phyloP scores from a whole-genome alignment of 2,888 invertebrate genomes.

The Pelosia muscerda region DNA sequence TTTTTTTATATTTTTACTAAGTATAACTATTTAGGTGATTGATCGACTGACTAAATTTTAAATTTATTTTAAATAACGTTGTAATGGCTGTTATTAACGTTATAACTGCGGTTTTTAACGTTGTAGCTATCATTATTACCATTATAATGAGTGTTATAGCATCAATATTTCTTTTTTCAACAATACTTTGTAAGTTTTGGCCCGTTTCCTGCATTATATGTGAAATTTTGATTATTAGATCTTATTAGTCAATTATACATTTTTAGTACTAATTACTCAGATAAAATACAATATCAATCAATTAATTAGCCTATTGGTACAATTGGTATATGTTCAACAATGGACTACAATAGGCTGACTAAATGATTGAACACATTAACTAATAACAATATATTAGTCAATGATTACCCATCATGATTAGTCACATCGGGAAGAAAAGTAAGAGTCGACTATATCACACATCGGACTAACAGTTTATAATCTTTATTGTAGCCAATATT shows the following conservation, averaged over 20 bases:
- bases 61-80: neutral
- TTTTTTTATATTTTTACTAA: slow-evolving; percentile 42
- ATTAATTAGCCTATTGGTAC: too few relatives aligned
- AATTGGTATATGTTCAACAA: too few relatives aligned
- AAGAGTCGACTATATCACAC: too few relatives aligned
- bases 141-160: too few relatives aligned
- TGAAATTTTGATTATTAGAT: neutral
- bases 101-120: neutral
- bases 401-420: neutral
- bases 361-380: neutral
- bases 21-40: slow-evolving; percentile 24
- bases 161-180: too few relatives aligned
- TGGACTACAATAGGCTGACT: too few relatives aligned
- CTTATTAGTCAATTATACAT: neutral
- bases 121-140: neutral
- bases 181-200: too few relatives aligned
- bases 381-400: neutral
- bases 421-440: neutral
- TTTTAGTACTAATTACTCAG: neutral
- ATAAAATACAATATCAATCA: too few relatives aligned
- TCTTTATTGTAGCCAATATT: too few relatives aligned
- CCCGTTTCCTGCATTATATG: too few relatives aligned
- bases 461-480: too few relatives aligned
- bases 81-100: neutral
- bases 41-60: slow-evolving; percentile 25